Evolutionary conservation across 1,140 invertebrate species (phyloP).

Genomic region (Camponotus vicinus): DNA sequence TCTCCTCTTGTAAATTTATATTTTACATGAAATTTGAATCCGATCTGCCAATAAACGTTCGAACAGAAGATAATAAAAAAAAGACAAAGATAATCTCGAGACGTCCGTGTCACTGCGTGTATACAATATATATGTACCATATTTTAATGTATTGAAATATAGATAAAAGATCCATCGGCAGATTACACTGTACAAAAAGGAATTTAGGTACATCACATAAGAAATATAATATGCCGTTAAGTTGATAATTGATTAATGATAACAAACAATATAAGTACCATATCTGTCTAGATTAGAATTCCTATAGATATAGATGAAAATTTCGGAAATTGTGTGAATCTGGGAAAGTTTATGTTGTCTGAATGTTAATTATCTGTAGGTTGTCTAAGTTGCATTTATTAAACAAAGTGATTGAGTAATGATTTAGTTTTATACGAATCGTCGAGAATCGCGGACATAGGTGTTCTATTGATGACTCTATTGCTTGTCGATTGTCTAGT

Average conservation of each 20-base stretch:
- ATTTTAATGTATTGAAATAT: constrained; percentile 72
- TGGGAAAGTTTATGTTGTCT: constrained; percentile 8
- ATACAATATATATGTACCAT: constrained; percentile 73
- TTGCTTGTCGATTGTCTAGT: constrained; percentile 16
- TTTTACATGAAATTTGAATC: constrained; percentile 44
- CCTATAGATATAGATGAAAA: constrained; percentile 11
- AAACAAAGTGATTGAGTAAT: constrained; percentile 14
- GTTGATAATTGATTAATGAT: constrained; percentile 28
- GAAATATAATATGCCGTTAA: constrained; percentile 57
- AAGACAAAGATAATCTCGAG: constrained; percentile 29
- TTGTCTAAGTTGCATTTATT: constrained; percentile 43
- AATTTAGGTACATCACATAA: constrained; percentile 29
- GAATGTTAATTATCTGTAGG: not conserved
- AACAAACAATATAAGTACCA: constrained; percentile 19
- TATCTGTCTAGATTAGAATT: constrained; percentile 49
- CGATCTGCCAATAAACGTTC: constrained; percentile 46
- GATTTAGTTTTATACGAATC: constrained; percentile 21
- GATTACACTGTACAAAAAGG: constrained; percentile 64
- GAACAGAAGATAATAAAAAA: constrained; percentile 19
- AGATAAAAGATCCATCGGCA: constrained; percentile 67
- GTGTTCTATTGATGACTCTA: constrained; percentile 14
- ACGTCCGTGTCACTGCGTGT: constrained; percentile 31
- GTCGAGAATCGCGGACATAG: not conserved
- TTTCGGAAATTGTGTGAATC: constrained; percentile 1
- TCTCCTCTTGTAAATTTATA: constrained; percentile 55